Conservation (phyloP, 2,888 invertebrate genomes). For the Cerastis leucographa region DNA sequence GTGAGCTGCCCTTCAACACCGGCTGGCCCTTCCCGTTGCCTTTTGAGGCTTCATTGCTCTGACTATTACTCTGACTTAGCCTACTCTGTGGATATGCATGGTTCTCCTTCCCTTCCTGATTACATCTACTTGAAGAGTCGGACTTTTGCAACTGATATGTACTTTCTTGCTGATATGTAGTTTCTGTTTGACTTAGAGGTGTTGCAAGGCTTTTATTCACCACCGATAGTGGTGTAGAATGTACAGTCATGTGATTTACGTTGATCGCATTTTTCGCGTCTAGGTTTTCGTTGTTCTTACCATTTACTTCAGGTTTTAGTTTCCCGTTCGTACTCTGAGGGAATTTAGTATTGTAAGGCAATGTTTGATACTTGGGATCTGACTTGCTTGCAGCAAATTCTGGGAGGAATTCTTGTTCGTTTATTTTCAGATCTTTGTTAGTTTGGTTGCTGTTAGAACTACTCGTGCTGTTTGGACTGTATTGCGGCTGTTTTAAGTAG, state of each 20-base stretch:
- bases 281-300: constrained; percentile 80
- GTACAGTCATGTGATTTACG: constrained; percentile 90
- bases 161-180: constrained; percentile 89
- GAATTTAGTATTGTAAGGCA: constrained; percentile 97
- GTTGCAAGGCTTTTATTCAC: constrained; percentile 92
- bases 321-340: constrained; percentile 90
- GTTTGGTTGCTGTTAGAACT: constrained; percentile 89
- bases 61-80: constrained; percentile 86
- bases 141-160: constrained; percentile 90
- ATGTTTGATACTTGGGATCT: constrained; percentile 97
- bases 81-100: constrained; percentile 90
- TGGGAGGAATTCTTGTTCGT: constrained; percentile 90
- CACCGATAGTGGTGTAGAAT: constrained; percentile 88
- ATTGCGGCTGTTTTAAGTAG: constrained; percentile 88
- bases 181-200: constrained; percentile 91
- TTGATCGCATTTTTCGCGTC: constrained; percentile 85
- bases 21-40: constrained; percentile 79
- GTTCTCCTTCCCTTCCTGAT: constrained; percentile 89
- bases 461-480: constrained; percentile 90
- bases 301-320: constrained; percentile 83
- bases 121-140: constrained; percentile 88
- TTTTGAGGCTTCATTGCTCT: constrained; percentile 83
- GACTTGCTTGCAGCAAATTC: constrained; percentile 95
- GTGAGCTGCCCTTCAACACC: constrained; percentile 83
- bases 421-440: constrained; percentile 87